phyloP scores from a whole-genome alignment of 2,797 vertebrate genomes.

The Phrynocephalus forsythii region DNA sequence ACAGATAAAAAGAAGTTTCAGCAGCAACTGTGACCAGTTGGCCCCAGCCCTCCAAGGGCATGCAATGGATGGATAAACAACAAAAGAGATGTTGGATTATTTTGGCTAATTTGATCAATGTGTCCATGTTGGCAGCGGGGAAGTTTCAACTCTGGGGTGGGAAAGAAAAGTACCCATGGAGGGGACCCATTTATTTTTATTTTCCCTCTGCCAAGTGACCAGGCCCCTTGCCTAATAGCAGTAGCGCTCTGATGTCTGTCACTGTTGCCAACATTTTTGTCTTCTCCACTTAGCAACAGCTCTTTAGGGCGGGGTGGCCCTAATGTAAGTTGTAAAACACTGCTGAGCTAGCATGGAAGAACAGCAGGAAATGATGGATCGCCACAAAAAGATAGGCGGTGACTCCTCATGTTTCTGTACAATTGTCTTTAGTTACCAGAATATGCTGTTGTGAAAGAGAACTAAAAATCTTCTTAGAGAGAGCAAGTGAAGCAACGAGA shows the following conservation, averaged over 20 bases:
- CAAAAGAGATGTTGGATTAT: background rate
- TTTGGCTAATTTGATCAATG: slow-evolving; percentile 11
- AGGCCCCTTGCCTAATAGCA: background rate
- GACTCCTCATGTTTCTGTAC: background rate
- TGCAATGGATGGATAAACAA: background rate
- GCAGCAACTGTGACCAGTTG: background rate
- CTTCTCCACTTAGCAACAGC: slow-evolving; percentile 38
- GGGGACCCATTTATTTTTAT: accelerated
- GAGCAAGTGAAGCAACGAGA: background rate
- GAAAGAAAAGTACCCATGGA: background rate
- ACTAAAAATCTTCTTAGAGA: no score
- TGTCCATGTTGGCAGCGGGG: background rate
- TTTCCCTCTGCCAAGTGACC: slow-evolving; percentile 14
- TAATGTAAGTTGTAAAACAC: slow-evolving; percentile 28
- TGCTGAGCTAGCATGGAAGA: background rate
- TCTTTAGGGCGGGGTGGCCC: slow-evolving; percentile 19
- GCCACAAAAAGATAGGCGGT: no score
- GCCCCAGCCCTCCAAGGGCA: background rate
- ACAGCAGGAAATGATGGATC: slow-evolving; percentile 39
- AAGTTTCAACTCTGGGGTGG: background rate
- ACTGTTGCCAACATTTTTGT: slow-evolving; percentile 23
- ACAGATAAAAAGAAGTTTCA: background rate
- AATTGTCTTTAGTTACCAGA: slow-evolving; percentile 40
- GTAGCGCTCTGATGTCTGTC: background rate
- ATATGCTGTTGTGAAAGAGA: background rate